These are phyloP conservation scores for Lophochroa leadbeateri DNA, from an alignment of 2,113 vertebrate genomes.

Conservation along the genomic window DNA sequence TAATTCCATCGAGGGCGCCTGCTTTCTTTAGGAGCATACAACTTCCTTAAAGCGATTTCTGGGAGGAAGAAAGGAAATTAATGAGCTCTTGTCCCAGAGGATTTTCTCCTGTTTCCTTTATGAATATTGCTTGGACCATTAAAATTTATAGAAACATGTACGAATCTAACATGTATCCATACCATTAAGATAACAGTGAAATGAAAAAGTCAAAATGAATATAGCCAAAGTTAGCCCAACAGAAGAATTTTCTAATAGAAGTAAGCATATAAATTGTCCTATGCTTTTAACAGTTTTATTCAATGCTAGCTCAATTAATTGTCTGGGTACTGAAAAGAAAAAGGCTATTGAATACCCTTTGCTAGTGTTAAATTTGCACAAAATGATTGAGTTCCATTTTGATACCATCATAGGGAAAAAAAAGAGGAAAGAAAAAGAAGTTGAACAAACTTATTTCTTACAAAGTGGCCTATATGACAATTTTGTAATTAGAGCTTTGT, in stretches of 20 bases:
- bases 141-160: not conserved
- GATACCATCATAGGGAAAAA: fast-evolving
- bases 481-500: not conserved
- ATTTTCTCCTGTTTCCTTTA: not conserved
- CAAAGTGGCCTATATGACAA: not conserved
- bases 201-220: not conserved
- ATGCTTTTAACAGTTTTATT: not conserved
- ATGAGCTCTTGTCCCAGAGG: not conserved
- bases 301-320: not conserved
- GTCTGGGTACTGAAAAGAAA: not conserved
- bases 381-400: not conserved
- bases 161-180: not conserved
- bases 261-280: not conserved
- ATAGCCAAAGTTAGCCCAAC: not conserved
- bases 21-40: not conserved
- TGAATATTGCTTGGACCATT: not conserved
- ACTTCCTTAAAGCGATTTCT: not conserved
- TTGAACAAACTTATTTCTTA: not conserved
- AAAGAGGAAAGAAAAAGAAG: fast-evolving
- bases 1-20: not conserved
- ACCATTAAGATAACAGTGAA: not conserved
- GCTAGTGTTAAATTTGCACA: not conserved
- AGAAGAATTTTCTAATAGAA: not conserved
- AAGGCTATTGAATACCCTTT: not conserved
- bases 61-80: not conserved